Percentiles rank a stretch among this genome's conserved stretches.
Evolutionary conservation across 2,888 invertebrate genomes (phyloP).

Genomic region (Thymelicus lineola): DNA sequence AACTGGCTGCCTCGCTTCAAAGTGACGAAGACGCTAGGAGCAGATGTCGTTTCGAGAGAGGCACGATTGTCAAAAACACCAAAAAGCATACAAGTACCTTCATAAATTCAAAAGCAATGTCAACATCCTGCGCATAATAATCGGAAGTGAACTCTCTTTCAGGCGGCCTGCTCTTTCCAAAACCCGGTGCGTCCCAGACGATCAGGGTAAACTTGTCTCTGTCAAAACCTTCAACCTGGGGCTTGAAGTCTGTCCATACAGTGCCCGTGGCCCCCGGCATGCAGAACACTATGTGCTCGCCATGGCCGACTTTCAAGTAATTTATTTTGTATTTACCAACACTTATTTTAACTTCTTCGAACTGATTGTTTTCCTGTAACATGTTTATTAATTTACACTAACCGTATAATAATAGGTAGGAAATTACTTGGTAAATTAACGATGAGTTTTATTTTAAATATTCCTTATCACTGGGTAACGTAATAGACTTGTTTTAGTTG

Average conservation of each 20-base stretch:
- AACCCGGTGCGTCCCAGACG: conserved; percentile 95
- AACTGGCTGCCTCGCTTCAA: no score
- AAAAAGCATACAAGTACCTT: conserved; percentile 61
- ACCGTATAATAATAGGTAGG: no score
- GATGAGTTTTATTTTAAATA: no score
- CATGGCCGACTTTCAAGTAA: conserved; percentile 86
- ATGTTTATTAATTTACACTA: not conserved
- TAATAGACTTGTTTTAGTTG: no score
- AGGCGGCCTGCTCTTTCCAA: conserved; percentile 93
- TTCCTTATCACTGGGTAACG: no score
- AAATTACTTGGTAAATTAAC: no score
- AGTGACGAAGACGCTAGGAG: no score
- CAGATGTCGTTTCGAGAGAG: no score
- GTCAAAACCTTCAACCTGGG: conserved; percentile 89
- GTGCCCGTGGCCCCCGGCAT: conserved; percentile 93
- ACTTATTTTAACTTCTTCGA: conserved; percentile 86
- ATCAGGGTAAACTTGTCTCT: conserved; percentile 86
- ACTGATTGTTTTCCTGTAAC: conserved; percentile 40
- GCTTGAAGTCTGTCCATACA: conserved; percentile 93
- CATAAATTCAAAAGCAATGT: conserved; percentile 89
- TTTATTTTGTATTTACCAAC: conserved; percentile 85
- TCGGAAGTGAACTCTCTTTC: conserved; percentile 88
- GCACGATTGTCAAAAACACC: no score
- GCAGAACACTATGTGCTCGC: conserved; percentile 86
- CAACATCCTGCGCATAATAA: conserved; percentile 91